Conservation (phyloP, 2,888 invertebrate species). For the Auanema freiburgensis region DNA sequence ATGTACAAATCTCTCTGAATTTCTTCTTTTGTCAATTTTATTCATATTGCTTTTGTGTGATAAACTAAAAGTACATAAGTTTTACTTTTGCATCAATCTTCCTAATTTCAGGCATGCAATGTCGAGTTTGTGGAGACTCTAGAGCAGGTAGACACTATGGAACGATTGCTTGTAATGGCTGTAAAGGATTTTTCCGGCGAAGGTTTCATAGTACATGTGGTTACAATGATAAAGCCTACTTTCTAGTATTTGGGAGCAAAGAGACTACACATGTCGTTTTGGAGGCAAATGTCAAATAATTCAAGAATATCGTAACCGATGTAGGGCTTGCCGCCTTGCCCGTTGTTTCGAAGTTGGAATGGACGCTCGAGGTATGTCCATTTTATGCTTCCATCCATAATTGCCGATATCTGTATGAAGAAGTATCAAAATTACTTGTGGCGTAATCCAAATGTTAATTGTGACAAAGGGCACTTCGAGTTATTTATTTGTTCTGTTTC, state of each 20-base stretch:
- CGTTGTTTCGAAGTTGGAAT: constrained; percentile 54
- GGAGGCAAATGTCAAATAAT: constrained; percentile 53
- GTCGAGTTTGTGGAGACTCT: constrained; percentile 52
- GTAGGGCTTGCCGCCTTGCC: constrained; percentile 45
- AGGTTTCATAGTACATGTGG: constrained; percentile 25
- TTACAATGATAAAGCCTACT: neutral
- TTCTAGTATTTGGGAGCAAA: constrained; percentile 54
- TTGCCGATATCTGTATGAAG: neutral
- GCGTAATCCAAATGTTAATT: neutral
- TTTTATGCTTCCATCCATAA: neutral
- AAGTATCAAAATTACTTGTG: neutral
- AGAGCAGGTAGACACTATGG: constrained; percentile 53
- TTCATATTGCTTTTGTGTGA: neutral
- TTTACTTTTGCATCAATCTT: neutral
- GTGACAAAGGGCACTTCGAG: neutral
- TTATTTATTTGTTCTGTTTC: constrained; percentile 7
- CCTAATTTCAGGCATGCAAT: constrained; percentile 41
- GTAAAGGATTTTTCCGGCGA: constrained; percentile 53
- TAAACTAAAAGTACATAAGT: neutral
- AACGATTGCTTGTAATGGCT: constrained; percentile 54
- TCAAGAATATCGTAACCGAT: constrained; percentile 53
- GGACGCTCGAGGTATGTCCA: constrained; percentile 43
- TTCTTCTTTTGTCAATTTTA: neutral
- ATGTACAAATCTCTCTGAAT: constrained; percentile 5
- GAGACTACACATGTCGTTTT: constrained; percentile 51